Evolutionary conservation across 1,140 invertebrate species (phyloP).

Genomic region (Diprion similis): DNA sequence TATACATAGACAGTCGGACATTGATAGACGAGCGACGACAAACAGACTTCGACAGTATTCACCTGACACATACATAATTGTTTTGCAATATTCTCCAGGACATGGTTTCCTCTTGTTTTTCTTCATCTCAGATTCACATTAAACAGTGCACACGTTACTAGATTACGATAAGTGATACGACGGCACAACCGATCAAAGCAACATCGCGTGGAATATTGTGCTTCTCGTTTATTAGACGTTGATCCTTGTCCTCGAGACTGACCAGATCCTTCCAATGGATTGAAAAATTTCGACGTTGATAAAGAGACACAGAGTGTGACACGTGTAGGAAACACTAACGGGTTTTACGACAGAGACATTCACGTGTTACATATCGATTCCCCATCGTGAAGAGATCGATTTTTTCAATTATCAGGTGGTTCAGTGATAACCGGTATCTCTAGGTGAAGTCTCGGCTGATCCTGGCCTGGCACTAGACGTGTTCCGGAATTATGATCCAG

Average conservation of each 20-base stretch:
- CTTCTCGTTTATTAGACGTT: not conserved
- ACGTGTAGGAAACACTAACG: not conserved
- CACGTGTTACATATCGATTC: not conserved
- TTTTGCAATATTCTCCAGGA: too few species aligned
- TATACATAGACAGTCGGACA: not conserved
- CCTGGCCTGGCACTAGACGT: constrained; percentile 38
- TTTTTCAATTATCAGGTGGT: constrained; percentile 34
- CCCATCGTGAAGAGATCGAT: not conserved
- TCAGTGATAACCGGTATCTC: constrained; percentile 54
- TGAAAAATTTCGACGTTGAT: not conserved
- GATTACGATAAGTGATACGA: not conserved
- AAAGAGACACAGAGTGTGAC: not conserved
- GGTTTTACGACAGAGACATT: not conserved
- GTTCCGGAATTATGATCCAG: constrained; percentile 35
- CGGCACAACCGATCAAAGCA: not conserved
- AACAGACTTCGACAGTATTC: not conserved
- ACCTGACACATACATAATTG: too few species aligned
- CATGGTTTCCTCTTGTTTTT: too few species aligned
- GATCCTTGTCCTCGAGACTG: not conserved
- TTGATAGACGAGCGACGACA: not conserved
- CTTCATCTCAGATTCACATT: too few species aligned
- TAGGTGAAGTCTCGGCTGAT: constrained; percentile 44
- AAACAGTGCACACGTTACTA: too few species aligned
- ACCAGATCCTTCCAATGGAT: not conserved
- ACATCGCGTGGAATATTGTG: not conserved